Base-by-base conservation (phyloP, 1,140 invertebrate species). In the Leptopilina boulardi region DNA sequence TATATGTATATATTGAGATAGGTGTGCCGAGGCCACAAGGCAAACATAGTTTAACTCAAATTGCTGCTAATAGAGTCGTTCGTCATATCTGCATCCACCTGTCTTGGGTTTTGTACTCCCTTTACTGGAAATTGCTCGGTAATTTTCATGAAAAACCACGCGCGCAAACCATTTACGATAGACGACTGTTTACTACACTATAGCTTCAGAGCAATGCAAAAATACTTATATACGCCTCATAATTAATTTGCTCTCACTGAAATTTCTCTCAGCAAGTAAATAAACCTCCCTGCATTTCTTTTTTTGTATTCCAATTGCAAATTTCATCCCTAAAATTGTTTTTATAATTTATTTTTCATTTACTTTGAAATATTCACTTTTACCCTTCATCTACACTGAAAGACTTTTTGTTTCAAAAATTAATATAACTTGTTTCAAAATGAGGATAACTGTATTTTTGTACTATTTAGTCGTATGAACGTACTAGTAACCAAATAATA, bases 31-130 rank as follows among this genome's bases (percentile, higher is more conserved):
- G 71, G 81, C 76, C 80, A 42, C 79, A 81, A 83, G 77, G 42
- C 80, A 86, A 86, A 85, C 84, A 85, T 79, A 82, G 83, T 83
- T 86, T 75, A 83, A 83, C 80, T 79, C 42, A 75, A 81, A 84
- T 81, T 76, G 77, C 74, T 73, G 74, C 71, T 85, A 85, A 86
- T 84, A 82, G 79, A 84, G 80, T 79, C 78, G 78, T 83, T 81
- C 75, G 78, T 84, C 82, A 72, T 42, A 73, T 42, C 59, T 10
- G 8, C 10, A 38, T 19, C 23, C 34, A 19, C 18, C 54, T 72
- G n/a, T 26, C 10, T 0, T 47, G 8, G n/a, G 42, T 30, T 51
- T 73, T 75, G 75, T 77, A 73, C 70, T 71, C 51, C 21, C 26
- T 19, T 47, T 23, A n/a, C n/a, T 34, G 79, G 74, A 82, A 82